Evolutionary conservation across 2,797 vertebrate species (phyloP).

Genomic region (Neosilurus mollespiculum): DNA sequence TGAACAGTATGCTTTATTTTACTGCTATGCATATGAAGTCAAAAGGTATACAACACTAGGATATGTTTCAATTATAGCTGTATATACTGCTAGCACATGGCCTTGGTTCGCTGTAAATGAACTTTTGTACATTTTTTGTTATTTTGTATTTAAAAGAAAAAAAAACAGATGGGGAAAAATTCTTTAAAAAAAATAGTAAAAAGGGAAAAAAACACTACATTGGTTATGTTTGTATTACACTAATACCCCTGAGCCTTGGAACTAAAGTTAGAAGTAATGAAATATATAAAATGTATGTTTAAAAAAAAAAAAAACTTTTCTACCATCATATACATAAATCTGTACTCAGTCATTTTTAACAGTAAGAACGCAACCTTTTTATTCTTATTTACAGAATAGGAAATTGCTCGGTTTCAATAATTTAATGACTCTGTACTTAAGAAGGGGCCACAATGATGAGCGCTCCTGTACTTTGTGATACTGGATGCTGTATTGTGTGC

Average conservation of each 20-base stretch:
- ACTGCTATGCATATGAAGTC: slow-evolving; percentile 92
- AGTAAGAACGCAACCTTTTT: slow-evolving; percentile 94
- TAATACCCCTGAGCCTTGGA: slow-evolving; percentile 97
- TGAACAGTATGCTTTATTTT: slow-evolving; percentile 86
- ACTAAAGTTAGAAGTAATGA: slow-evolving; percentile 94
- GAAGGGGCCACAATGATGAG: slow-evolving; percentile 86
- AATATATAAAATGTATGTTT: slow-evolving; percentile 10
- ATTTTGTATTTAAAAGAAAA: slow-evolving; percentile 91
- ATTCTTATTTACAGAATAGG: slow-evolving; percentile 82
- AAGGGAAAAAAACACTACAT: slow-evolving; percentile 65
- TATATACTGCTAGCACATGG: slow-evolving; percentile 97
- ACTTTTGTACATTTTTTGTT: slow-evolving; percentile 99
- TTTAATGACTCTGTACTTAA: slow-evolving; percentile 85
- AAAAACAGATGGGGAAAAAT: slow-evolving; percentile 64
- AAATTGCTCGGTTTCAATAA: slow-evolving; percentile 92
- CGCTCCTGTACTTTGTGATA: slow-evolving; percentile 96
- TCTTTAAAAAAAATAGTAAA: slow-evolving; percentile 52
- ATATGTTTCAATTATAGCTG: slow-evolving; percentile 89
- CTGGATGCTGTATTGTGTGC: slow-evolving; percentile 97
- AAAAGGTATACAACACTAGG: slow-evolving; percentile 75
- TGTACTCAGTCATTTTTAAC: slow-evolving; percentile 92
- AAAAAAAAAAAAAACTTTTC: slow-evolving; percentile 76
- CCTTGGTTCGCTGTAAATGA: slow-evolving; percentile 99
- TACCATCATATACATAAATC: slow-evolving; percentile 75
- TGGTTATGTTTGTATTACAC: slow-evolving; percentile 96